Base-by-base conservation (phyloP, 2,888 invertebrate genomes). In the Metacarcinus magister region DNA sequence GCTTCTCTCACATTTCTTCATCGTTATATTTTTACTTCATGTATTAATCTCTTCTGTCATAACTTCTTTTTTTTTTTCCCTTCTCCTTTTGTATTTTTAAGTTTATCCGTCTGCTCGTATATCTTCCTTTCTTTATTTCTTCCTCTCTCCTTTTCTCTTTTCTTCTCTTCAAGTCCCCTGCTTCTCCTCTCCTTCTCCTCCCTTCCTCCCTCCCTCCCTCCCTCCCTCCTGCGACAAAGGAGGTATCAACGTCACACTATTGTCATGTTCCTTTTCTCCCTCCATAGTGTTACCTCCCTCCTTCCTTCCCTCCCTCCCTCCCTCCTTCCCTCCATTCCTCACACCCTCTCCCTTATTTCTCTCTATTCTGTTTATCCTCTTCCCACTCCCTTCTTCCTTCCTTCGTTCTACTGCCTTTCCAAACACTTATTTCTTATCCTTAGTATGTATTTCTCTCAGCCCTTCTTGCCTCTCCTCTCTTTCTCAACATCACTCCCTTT, bases 211-310 rank as follows among this genome's bases (percentile, higher is more conserved):
- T 32, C 82, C 13, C 82, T 82, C 82, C 32, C 82, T 82, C 32
- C 10, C 82, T 82, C 82, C n/a, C 32, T 32, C 32, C 28, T 7
- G 32, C 82, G 82, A 82, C 82, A 82, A 82, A 82, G 32, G 82
- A 82, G 82, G 82, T 82, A 82, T 82, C 82, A 82, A 82, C 82
- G 82, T 82, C 82, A 82, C 32, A 82, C 82, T 82, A 82, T 82
- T 82, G 82, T 82, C 82, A 82, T 82, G 82, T 82, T 32, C 82
- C 82, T 82, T 82, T 32, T 82, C 82, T 82, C 82, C 82, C 82
- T 82, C 82, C 32, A 28, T 82, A 28, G 32, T 82, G 8, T 82
- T 82, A 28, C 82, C 82, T 82, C 82, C 82, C 32, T 82, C 82
- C 28, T 28, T 28, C 75, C 28, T 28, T 28, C 75, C 75, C 28